These are phyloP conservation scores for Empidonax traillii DNA, from an alignment of 2,113 vertebrate species.

Conservation along the genomic window DNA sequence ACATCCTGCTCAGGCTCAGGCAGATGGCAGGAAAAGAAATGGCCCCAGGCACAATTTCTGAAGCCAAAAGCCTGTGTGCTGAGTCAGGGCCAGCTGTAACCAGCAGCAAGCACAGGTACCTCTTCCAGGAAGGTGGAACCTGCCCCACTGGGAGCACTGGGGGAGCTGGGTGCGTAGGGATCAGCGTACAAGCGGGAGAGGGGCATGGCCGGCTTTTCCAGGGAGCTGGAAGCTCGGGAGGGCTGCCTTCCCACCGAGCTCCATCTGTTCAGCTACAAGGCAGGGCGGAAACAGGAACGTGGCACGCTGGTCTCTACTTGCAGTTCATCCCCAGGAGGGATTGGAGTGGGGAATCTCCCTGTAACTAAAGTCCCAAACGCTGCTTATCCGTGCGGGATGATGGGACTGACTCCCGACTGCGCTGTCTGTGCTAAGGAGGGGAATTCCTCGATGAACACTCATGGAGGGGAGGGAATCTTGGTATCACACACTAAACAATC, in stretches of 20 bases:
- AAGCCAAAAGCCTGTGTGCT: neutral
- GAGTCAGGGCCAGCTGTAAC: neutral
- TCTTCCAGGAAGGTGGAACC: constrained; percentile 30
- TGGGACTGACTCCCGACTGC: neutral
- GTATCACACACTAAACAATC: rapidly evolving
- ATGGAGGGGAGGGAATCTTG: rapidly evolving
- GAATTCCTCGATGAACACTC: neutral
- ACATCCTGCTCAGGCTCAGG: neutral
- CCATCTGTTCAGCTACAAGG: constrained; percentile 77
- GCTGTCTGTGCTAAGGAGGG: neutral
- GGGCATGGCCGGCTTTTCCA: constrained; percentile 17
- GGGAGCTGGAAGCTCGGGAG: neutral
- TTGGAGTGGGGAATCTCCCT: neutral
- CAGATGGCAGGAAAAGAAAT: neutral
- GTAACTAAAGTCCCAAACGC: neutral
- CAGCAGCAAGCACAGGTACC: neutral
- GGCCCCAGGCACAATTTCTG: neutral
- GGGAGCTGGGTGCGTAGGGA: constrained; percentile 75
- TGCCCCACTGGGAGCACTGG: neutral
- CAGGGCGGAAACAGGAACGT: neutral
- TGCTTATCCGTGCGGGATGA: neutral
- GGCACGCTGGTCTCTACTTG: neutral
- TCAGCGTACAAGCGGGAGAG: constrained; percentile 80
- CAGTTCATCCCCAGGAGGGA: neutral
- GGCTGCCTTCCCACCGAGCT: constrained; percentile 58